phyloP scores from a whole-genome alignment of 2,888 invertebrate species.

The Drosophila vallismaia region DNA sequence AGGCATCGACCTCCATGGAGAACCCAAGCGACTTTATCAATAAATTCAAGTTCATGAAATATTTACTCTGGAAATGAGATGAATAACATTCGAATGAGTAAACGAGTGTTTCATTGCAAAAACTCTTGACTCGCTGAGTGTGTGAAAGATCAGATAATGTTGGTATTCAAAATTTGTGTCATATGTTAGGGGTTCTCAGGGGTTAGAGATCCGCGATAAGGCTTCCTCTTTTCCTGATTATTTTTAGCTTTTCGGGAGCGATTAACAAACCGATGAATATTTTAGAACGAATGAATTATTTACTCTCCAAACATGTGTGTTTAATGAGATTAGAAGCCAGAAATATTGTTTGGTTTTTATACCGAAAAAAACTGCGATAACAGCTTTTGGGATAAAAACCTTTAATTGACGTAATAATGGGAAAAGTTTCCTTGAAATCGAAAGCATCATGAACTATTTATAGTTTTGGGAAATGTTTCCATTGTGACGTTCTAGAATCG shows the following conservation, averaged over 20 bases:
- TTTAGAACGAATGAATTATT: neutral
- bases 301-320: neutral
- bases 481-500: too few species aligned
- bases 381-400: neutral
- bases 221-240: neutral
- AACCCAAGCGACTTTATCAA: constrained; percentile 12
- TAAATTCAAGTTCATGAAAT: constrained; percentile 32
- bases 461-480: neutral
- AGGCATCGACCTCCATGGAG: neutral
- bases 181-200: constrained; percentile 5
- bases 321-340: neutral
- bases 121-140: constrained; percentile 6
- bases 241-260: neutral
- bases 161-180: neutral
- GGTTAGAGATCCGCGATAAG: constrained; percentile 8
- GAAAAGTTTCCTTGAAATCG: neutral
- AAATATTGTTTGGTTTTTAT: neutral
- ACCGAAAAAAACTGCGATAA: neutral
- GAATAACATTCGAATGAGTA: constrained; percentile 13
- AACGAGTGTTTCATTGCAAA: constrained; percentile 10
- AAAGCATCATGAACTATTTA: neutral
- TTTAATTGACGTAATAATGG: neutral
- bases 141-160: constrained; percentile 39
- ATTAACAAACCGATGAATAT: neutral
- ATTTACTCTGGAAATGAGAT: constrained; percentile 3